Base-by-base conservation (phyloP, 2,888 invertebrate species). In the Chloroclystis v-ata region DNA sequence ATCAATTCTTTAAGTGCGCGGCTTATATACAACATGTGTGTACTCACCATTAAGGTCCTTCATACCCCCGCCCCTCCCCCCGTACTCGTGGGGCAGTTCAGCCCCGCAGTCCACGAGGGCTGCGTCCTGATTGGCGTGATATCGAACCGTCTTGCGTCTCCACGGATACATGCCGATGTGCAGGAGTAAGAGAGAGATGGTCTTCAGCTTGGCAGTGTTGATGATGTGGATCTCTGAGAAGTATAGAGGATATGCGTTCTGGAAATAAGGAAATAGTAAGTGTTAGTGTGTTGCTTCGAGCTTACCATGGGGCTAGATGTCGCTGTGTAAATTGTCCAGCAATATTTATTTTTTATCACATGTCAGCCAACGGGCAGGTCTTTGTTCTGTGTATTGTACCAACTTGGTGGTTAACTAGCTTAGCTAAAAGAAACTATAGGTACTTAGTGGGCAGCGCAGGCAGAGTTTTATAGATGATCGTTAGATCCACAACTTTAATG, bases 201-300 rank as follows among this genome's bases (percentile, higher is more conserved):
- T 93, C 92, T 75, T 95, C 91, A 68, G 92, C 84, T 69, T 94
- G 57, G 47, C 94, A 85, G 61, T 92, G 69, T 95, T 95, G 53
- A 95, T 91, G 4, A 95, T 91, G 73, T 95, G 95, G 32, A 95
- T 93, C 75, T 95, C 94, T 62, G 94, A 92, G 60, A 95, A 89
- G 60, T 94, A 93, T 0, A 94, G 92, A 0, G 95, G 95, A 69
- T 95, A 95, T 0, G 94, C 94, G 70, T 93, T 92, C 90, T 93
- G 89, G n/a, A 81, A 84, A 1, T 8, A 2, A 35, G 16, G 51
- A 33, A 32, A 20, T 26, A 20, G 9, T 13, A 8, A 24, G 25
- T 10, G n/a, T 7, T 37, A 4, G 10, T 4, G 11, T 24, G 8
- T 4, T n/a, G n/a, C n/a, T n/a, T n/a, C n/a, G n/a, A n/a, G n/a